These are phyloP conservation scores for Carabus problematicus DNA, from an alignment of 2,888 invertebrate genomes.

Conservation along the genomic window DNA sequence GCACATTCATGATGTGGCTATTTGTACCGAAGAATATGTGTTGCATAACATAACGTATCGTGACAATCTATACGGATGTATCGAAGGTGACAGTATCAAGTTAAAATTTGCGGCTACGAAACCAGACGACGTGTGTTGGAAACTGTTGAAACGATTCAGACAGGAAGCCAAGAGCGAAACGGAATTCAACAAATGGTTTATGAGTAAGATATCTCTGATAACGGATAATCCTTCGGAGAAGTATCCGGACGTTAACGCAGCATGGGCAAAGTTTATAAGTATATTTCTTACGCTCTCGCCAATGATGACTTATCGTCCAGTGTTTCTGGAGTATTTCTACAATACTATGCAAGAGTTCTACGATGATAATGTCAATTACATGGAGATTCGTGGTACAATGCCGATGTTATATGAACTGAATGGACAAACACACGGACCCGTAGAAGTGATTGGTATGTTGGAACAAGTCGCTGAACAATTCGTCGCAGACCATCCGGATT, in stretches of 20 bases:
- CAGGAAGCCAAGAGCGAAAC: slow-evolving; percentile 45
- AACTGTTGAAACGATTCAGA: slow-evolving; percentile 60
- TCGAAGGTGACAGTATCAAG: slow-evolving; percentile 51
- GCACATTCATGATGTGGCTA: slow-evolving; percentile 73
- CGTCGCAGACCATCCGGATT: slow-evolving; percentile 63
- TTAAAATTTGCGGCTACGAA: slow-evolving; percentile 54
- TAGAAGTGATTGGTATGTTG: slow-evolving; percentile 62
- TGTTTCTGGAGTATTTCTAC: slow-evolving; percentile 64
- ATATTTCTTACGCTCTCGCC: slow-evolving; percentile 62
- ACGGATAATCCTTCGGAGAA: slow-evolving; percentile 50
- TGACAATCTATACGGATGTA: slow-evolving; percentile 65
- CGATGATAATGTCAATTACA: slow-evolving; percentile 69
- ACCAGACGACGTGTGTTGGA: slow-evolving; percentile 58
- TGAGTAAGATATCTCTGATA: slow-evolving; percentile 49
- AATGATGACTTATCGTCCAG: slow-evolving; percentile 63
- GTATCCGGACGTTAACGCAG: slow-evolving; percentile 56
- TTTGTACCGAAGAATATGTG: slow-evolving; percentile 68
- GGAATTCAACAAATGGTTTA: slow-evolving; percentile 45
- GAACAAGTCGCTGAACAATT: slow-evolving; percentile 63
- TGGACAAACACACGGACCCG: slow-evolving; percentile 60
- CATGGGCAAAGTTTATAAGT: slow-evolving; percentile 64
- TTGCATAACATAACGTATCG: slow-evolving; percentile 68
- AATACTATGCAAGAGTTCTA: slow-evolving; percentile 65
- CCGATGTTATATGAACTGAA: slow-evolving; percentile 65
- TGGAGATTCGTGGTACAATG: slow-evolving; percentile 67